These are phyloP conservation scores for Lycophotia porphyrea DNA, from an alignment of 2,888 invertebrate species.

Conservation along the genomic window DNA sequence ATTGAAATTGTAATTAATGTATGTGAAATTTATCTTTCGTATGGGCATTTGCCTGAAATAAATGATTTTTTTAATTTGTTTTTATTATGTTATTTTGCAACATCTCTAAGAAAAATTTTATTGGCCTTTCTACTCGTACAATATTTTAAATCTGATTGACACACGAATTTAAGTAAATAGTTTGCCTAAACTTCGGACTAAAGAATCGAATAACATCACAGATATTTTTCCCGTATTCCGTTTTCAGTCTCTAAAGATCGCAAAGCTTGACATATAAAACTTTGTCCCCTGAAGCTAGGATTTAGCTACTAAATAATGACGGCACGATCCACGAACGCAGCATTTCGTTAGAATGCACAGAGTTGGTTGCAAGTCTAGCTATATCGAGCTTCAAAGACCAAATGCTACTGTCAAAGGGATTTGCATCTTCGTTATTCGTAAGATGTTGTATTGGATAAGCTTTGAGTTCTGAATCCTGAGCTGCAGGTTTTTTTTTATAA, in stretches of 20 bases:
- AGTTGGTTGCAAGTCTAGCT: constrained; percentile 14
- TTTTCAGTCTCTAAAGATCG: background rate
- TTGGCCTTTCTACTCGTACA: background rate
- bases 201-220: background rate
- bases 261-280: background rate
- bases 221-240: background rate
- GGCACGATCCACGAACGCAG: background rate
- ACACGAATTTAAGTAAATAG: background rate
- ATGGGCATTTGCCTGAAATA: no score
- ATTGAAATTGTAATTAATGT: no score
- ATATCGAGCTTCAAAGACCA: constrained; percentile 39
- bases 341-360: constrained; percentile 9
- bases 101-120: background rate
- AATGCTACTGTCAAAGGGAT: constrained; percentile 28
- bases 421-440: background rate
- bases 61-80: no score
- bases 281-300: background rate
- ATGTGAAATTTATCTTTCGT: no score
- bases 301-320: constrained; percentile 21
- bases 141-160: background rate
- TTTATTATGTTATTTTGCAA: background rate
- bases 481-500: background rate
- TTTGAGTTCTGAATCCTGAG: background rate
- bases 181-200: background rate
- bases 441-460: background rate